Percentiles rank a stretch among this genome's conserved stretches.
phyloP scores from a whole-genome alignment of 2,797 vertebrate genomes.

The Columba guinea region DNA sequence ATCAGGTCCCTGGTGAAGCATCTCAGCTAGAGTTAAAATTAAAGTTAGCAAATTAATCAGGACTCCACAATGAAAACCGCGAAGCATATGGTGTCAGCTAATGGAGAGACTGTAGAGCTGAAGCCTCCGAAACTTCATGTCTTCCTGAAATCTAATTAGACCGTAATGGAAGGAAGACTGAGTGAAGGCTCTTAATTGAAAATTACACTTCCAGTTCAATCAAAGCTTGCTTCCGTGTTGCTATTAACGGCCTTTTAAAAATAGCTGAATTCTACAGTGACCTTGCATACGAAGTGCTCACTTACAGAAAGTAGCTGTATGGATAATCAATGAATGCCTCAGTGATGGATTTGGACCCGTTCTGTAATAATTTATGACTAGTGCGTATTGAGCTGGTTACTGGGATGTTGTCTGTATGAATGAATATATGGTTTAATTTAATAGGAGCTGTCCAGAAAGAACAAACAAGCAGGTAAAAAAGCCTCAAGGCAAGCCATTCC shows the following conservation, averaged over 20 bases:
- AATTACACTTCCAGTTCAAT: slow-evolving; percentile 71
- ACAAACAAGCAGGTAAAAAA: slow-evolving; percentile 34
- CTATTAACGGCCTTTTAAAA: slow-evolving; percentile 53
- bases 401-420: slow-evolving; percentile 30
- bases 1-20: slow-evolving; percentile 47
- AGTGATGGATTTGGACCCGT: slow-evolving; percentile 42
- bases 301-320: slow-evolving; percentile 5
- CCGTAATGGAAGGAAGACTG: slow-evolving; percentile 59
- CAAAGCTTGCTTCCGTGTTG: slow-evolving; percentile 36
- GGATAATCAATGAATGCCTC: slow-evolving; percentile 57
- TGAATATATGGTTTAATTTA: slow-evolving; percentile 45
- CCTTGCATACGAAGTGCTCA: slow-evolving; percentile 40
- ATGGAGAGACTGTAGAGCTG: slow-evolving; percentile 49
- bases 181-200: slow-evolving; percentile 68
- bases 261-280: slow-evolving; percentile 40
- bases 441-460: slow-evolving; percentile 29
- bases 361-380: slow-evolving; percentile 59
- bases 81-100: slow-evolving; percentile 64
- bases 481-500: background rate
- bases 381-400: slow-evolving; percentile 34
- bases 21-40: slow-evolving; percentile 67
- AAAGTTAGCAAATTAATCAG: slow-evolving; percentile 53
- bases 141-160: slow-evolving; percentile 73
- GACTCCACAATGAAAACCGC: slow-evolving; percentile 24
- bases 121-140: slow-evolving; percentile 8